Evolutionary conservation across 2,888 invertebrate species (phyloP), one percentile per base, ranked within the genome.

Genomic region (Aromia moschata): DNA sequence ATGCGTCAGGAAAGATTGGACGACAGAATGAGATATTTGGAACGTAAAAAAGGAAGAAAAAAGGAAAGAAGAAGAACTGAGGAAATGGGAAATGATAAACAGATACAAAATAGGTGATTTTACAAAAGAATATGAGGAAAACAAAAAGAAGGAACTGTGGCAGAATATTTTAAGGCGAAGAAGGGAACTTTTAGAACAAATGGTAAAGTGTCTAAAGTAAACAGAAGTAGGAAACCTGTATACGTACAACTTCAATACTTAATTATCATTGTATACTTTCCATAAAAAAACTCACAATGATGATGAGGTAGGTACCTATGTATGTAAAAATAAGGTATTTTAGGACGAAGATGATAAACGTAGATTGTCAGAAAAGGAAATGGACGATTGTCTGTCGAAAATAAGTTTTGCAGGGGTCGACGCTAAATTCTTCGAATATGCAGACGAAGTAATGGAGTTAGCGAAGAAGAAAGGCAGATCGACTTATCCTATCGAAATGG

Each of bases 31-130:
- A 76, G 80, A 11, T 80, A 80, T 30, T 43, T 75, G 9, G 77
- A 78, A 16, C 64, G 69, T 16, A n/a, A 75, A 79, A 14, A 65
- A 73, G 51, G 64, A 78, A 64, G 78, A 71, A 72, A 76, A 80
- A 67, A 70, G 64, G 10, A 80, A 81, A 9, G 80, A 83, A 67
- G 73, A 80, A 60, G 84, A 84, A 63, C 69, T 77, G 66, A 74
- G 79, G 31, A 83, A 83, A 70, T 86, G 85, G 85, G 83, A 84
- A 58, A 78, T 86, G 69, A 77, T 86, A 75, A 86, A 86, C 68
- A 83, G 86, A 61, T 85, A 84, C 68, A 86, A 86, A 73, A 83
- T 82, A 47, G 71, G 73, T 1, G 86, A 86, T 70, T 67, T 83
- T 0, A 79, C 80, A 55, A 78, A 83, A 25, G 81, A 82, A 0